Base-by-base conservation (phyloP, 2,888 invertebrate species). In the Drepanosiphum platanoidis region DNA sequence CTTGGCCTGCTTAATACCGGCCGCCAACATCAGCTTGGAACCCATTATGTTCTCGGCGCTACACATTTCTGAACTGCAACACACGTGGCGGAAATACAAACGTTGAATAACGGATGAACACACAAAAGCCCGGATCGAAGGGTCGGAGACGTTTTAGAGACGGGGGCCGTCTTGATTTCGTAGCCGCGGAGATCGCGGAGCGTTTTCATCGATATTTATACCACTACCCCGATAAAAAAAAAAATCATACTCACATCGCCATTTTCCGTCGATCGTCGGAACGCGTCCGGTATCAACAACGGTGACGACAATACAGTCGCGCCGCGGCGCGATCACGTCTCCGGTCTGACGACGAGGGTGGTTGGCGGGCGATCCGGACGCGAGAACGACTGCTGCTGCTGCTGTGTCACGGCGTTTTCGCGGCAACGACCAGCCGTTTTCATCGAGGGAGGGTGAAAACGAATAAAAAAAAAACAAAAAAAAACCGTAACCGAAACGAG, bases 211-310 rank as follows among this genome's bases (percentile, higher is more conserved):
- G n/a, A n/a, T n/a, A n/a, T n/a, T n/a, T n/a, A n/a, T n/a, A n/a
- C n/a, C n/a, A n/a, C n/a, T n/a, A n/a, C n/a, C n/a, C n/a, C n/a
- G n/a, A n/a, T n/a, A n/a, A n/a, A n/a, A n/a, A n/a, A n/a, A n/a
- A n/a, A n/a, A n/a, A n/a, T 32, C 18, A 61, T 72, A 82, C 81
- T 82, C 72, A 83, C 82, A 83, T 74, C 18, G 72, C 74, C 82
- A 83, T 81, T 27, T 30, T 72, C 11, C 30, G 0, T 36, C 27
- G 15, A 9, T 7, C n/a, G 7, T 3, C 27, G 3, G 30, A 79
- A 80, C 46, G 30, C 46, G 27, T 52, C n/a, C n/a, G n/a, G n/a
- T n/a, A n/a, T n/a, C n/a, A n/a, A n/a, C n/a, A n/a, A n/a, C n/a
- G n/a, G n/a, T n/a, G n/a, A n/a, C n/a, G n/a, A n/a, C n/a, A n/a